Conservation (phyloP, 1,140 invertebrate species). For the Magallana angulata region DNA sequence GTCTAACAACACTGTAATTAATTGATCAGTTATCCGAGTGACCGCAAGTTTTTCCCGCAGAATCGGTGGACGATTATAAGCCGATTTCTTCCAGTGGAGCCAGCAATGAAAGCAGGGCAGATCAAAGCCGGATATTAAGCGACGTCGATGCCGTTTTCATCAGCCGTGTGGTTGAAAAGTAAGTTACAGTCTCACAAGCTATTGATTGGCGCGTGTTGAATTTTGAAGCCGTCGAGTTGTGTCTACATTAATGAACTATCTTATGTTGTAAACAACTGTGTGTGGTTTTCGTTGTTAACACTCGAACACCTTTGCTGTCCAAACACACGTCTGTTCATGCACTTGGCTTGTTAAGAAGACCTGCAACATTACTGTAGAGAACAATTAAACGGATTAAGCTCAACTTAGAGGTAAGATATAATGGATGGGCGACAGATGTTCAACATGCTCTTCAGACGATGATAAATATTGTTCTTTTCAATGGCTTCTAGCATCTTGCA, state of each 20-base stretch:
- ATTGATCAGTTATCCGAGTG: not conserved
- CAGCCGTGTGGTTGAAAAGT: not conserved
- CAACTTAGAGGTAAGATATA: not conserved
- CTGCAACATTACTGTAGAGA: not conserved
- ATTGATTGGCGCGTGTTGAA: slow-evolving; percentile 8
- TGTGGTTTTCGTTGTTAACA: slow-evolving; percentile 15
- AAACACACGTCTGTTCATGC: not conserved
- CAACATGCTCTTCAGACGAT: too few species aligned
- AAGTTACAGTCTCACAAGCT: not conserved
- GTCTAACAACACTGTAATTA: slow-evolving; percentile 16
- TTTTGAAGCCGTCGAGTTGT: slow-evolving; percentile 1
- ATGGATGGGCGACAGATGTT: not conserved
- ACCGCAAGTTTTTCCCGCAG: not conserved
- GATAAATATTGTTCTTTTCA: too few species aligned
- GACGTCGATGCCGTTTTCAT: not conserved
- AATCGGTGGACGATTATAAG: too few species aligned
- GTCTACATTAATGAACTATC: not conserved
- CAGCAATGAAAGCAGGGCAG: not conserved
- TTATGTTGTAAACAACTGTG: slow-evolving; percentile 13
- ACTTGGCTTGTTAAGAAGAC: too few species aligned
- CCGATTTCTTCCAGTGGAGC: too few species aligned
- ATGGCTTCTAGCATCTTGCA: too few species aligned
- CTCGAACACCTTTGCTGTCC: not conserved
- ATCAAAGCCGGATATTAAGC: not conserved
- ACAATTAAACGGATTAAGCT: not conserved